Percentiles rank a stretch among this genome's conserved stretches.
Conservation (phyloP, 2,113 vertebrate species). For the Hystrix brachyura region DNA sequence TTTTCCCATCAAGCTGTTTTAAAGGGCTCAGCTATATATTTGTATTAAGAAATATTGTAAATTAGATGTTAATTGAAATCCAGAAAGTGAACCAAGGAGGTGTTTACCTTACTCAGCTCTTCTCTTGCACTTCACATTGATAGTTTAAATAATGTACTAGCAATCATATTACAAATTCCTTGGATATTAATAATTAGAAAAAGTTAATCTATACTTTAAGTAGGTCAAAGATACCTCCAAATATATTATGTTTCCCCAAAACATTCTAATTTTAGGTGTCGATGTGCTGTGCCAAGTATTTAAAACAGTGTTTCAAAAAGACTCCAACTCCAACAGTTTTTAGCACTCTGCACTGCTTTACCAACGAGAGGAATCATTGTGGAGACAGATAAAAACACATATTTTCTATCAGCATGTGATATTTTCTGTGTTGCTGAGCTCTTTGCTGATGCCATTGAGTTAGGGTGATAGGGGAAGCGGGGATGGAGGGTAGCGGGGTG, state of each 20-base stretch:
- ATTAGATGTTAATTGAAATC: constrained; percentile 74
- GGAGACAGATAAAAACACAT: neutral
- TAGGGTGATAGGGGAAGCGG: neutral
- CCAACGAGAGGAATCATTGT: neutral
- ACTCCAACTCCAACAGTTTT: neutral
- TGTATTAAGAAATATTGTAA: constrained; percentile 66
- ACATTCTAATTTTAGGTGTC: constrained; percentile 1
- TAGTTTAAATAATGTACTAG: constrained; percentile 32
- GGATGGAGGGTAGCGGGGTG: neutral
- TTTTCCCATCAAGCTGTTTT: neutral
- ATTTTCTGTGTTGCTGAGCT: neutral
- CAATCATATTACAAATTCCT: neutral
- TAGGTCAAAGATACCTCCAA: constrained; percentile 11
- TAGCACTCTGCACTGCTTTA: neutral
- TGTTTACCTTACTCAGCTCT: constrained; percentile 46
- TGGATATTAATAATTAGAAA: neutral
- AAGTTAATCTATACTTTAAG: neutral
- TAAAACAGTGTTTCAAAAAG: neutral
- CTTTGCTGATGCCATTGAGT: neutral
- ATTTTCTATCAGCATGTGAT: neutral
- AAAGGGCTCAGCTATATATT: constrained; percentile 53
- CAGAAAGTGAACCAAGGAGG: neutral
- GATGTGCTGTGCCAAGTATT: neutral
- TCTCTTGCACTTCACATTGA: constrained; percentile 22
- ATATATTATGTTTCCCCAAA: neutral